A percentile compares a stretch with the other conserved stretches of the same genome.
These are phyloP conservation scores for Prionace glauca DNA, from an alignment of 2,797 vertebrate genomes.

Conservation along the genomic window DNA sequence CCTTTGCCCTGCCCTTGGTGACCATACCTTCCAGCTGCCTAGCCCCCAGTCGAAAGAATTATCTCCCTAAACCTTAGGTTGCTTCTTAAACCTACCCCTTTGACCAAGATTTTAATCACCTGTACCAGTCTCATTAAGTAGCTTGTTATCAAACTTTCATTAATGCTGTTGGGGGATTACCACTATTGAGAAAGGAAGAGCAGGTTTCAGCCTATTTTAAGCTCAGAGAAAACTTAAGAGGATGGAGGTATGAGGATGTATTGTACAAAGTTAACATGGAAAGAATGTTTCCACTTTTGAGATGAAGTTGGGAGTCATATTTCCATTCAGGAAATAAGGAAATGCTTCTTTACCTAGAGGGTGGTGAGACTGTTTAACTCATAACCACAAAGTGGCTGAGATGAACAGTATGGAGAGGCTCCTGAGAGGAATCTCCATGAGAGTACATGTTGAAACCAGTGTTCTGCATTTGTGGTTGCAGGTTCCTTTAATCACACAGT, in stretches of 20 bases:
- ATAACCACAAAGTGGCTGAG: background rate
- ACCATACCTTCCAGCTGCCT: background rate
- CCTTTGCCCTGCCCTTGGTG: background rate
- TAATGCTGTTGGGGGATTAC: background rate
- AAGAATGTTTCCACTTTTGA: background rate
- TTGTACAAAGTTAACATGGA: background rate
- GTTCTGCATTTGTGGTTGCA: too few relatives aligned
- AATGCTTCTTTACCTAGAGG: background rate
- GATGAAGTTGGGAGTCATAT: background rate
- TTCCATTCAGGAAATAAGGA: background rate
- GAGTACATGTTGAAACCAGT: too few relatives aligned
- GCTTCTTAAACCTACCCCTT: background rate
- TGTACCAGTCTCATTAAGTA: background rate
- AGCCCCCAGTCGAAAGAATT: background rate
- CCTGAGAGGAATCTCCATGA: too few relatives aligned
- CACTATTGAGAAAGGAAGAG: background rate
- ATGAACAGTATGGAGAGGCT: background rate
- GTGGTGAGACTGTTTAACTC: background rate
- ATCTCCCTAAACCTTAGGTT: background rate
- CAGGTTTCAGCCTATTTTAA: background rate
- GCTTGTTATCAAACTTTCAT: background rate
- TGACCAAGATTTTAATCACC: background rate
- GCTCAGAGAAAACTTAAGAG: background rate
- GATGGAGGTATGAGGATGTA: background rate
- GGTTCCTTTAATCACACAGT: too few relatives aligned